Evolutionary conservation across 2,113 vertebrate species (phyloP).

Genomic region (Sylvilagus bachmani): DNA sequence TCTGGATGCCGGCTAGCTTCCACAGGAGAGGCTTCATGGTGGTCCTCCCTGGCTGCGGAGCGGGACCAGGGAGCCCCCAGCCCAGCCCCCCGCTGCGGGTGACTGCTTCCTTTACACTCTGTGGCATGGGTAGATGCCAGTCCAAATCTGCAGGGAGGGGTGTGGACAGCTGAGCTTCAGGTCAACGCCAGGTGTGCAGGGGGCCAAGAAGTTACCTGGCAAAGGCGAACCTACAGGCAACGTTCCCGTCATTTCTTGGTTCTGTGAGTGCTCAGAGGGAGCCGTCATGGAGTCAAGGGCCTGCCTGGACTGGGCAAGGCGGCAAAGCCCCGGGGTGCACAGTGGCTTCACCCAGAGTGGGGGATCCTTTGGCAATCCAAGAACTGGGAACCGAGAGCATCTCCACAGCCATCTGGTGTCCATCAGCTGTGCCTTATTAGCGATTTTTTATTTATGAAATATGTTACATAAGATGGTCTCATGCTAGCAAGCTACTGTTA

Average conservation of each 20-base stretch:
- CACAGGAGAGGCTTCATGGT: background rate
- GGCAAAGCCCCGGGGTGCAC: background rate
- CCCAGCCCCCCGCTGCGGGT: background rate
- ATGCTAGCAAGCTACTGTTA: background rate
- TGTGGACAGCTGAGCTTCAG: background rate
- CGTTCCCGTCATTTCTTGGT: background rate
- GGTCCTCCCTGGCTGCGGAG: too few relatives aligned
- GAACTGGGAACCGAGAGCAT: background rate
- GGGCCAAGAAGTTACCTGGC: background rate
- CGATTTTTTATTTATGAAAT: background rate
- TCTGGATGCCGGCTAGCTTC: background rate
- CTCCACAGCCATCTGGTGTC: background rate
- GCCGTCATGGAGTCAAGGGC: background rate
- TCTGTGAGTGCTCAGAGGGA: background rate
- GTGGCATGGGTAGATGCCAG: too few relatives aligned
- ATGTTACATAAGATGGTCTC: background rate
- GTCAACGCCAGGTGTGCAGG: too few relatives aligned
- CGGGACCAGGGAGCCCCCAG: too few relatives aligned
- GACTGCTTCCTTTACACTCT: too few relatives aligned
- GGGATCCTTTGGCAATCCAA: too few relatives aligned
- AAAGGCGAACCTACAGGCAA: too few relatives aligned
- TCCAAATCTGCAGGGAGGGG: too few relatives aligned
- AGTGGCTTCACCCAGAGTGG: background rate
- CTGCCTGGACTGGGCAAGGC: rapidly evolving
- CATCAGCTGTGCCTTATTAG: background rate